phyloP scores from a whole-genome alignment of 1,140 invertebrate species.

The Saccostrea glomerata region DNA sequence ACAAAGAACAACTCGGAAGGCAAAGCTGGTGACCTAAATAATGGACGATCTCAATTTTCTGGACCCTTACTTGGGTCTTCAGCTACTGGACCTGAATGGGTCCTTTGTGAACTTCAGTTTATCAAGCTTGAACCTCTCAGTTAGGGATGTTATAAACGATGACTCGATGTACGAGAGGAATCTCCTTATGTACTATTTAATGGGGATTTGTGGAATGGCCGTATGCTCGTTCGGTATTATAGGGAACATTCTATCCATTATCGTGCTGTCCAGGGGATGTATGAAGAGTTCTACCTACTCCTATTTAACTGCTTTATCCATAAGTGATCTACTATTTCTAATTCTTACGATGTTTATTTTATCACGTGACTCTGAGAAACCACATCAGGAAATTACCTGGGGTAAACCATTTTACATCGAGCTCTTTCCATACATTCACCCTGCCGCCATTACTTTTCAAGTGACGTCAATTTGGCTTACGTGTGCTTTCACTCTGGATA shows the following conservation, averaged over 20 bases:
- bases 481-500: slow-evolving; percentile 78
- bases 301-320: slow-evolving; percentile 75
- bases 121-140: background rate
- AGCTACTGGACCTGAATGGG: background rate
- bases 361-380: slow-evolving; percentile 69
- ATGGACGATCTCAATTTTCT: background rate
- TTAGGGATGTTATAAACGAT: background rate
- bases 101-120: slow-evolving; percentile 8
- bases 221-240: slow-evolving; percentile 76
- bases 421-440: slow-evolving; percentile 75
- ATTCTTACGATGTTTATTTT: slow-evolving; percentile 68
- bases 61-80: background rate
- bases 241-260: slow-evolving; percentile 76
- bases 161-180: slow-evolving; percentile 8
- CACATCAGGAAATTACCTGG: slow-evolving; percentile 55
- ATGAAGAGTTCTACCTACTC: slow-evolving; percentile 77
- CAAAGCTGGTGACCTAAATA: background rate
- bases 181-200: slow-evolving; percentile 73
- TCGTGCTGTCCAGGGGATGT: slow-evolving; percentile 73
- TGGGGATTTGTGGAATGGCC: slow-evolving; percentile 73
- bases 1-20: background rate
- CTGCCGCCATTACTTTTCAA: slow-evolving; percentile 75
- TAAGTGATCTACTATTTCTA: slow-evolving; percentile 76
- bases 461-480: slow-evolving; percentile 79
- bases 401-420: slow-evolving; percentile 67